Base-by-base conservation (phyloP, 2,113 vertebrate genomes). In the Clarias macrocephalus region DNA sequence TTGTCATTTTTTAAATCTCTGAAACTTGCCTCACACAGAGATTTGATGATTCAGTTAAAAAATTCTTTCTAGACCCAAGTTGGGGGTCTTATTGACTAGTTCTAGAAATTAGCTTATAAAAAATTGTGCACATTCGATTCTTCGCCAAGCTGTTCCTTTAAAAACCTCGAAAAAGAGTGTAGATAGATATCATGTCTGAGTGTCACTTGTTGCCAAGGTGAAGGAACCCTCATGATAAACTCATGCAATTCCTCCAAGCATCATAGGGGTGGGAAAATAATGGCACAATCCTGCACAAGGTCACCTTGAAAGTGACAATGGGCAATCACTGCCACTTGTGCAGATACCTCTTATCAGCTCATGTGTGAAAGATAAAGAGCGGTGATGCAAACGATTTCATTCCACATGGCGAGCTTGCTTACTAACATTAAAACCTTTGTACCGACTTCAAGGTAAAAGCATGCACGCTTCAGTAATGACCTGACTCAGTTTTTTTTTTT, bases 181-280 rank as follows among this genome's bases (percentile, higher is more conserved):
- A 57, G 86, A 18, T 16, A 79, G 87, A 90, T 90, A 87, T 37
- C 54, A 82, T 42, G 91, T 92, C 93, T 94, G 93, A 95, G 93
- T 94, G 92, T 89, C 91, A 92, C 91, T 94, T 95, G 93, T 95
- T 94, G 62, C 85, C 85, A 82, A 83, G 86, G 91, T 93, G 92
- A 95, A 93, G 90, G 88, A 88, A 77, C 95, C 95, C 94, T 92
- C 94, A 95, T 95, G 70, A 23, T 73, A 11, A 87, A 92, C 92
- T 92, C 94, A 94, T 94, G 92, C 92, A 85, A 92, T 92, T 87
- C 90, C 83, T 42, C 23, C 48, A 77, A 84, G 70, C 33, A 85
- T 76, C 86, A 88, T 60, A 82, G 2, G 85, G 72, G 85, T 70
- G 59, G 82, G 75, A 91, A 88, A 87, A 75, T 18, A 25, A 33